phyloP scores from a whole-genome alignment of 2,797 vertebrate species.

The Meda fulgida region DNA sequence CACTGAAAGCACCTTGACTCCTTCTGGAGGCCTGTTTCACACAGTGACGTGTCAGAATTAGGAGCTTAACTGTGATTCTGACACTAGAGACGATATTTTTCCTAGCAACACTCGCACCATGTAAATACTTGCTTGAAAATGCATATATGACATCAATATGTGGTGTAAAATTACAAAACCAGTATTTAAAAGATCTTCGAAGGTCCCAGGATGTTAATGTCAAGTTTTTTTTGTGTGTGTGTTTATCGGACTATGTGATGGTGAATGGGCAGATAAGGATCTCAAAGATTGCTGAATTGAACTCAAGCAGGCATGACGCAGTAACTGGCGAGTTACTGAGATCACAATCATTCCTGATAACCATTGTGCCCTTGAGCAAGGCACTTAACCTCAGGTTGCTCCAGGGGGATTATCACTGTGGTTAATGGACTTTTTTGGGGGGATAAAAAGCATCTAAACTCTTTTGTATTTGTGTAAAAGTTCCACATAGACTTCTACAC shows the following conservation, averaged over 20 bases:
- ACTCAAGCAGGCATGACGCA: slow-evolving; percentile 47
- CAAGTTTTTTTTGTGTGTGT: slow-evolving; percentile 18
- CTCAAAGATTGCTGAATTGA: slow-evolving; percentile 28
- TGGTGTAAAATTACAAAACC: neutral
- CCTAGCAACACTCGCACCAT: neutral
- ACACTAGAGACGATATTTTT: neutral
- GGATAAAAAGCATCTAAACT: slow-evolving; percentile 1
- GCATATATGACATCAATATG: neutral
- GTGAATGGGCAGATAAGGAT: slow-evolving; percentile 41
- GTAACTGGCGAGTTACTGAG: slow-evolving; percentile 48
- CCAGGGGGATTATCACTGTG: neutral
- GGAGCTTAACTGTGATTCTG: neutral
- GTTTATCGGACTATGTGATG: slow-evolving; percentile 31
- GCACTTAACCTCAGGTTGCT: slow-evolving; percentile 22
- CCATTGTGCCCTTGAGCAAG: slow-evolving; percentile 33
- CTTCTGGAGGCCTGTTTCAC: neutral
- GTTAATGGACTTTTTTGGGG: neutral
- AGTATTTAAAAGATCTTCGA: neutral
- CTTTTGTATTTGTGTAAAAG: neutral
- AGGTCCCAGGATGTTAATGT: neutral
- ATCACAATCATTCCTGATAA: slow-evolving; percentile 46
- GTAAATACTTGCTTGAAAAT: neutral
- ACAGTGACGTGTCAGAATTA: slow-evolving; percentile 14
- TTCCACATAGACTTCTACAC: neutral
- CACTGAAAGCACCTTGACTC: slow-evolving; percentile 3